phyloP scores from a whole-genome alignment of 2,113 vertebrate species.

The Suncus etruscus region DNA sequence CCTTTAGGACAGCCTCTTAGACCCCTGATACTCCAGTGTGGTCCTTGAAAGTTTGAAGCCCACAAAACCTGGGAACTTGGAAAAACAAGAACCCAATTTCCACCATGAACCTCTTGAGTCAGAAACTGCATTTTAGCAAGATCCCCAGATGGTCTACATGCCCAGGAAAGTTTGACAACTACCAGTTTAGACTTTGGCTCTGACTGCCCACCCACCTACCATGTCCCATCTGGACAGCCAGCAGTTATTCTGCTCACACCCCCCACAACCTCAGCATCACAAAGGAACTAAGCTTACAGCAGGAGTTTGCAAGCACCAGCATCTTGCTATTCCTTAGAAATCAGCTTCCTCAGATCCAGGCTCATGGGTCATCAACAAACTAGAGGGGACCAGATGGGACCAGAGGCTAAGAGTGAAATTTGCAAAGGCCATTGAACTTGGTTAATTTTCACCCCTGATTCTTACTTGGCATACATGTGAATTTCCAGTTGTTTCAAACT shows the following conservation, averaged over 20 bases:
- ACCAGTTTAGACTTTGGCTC: not conserved
- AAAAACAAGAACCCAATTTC: not conserved
- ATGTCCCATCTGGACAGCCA: not conserved
- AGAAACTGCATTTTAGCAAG: constrained; percentile 20
- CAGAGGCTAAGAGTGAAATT: not conserved
- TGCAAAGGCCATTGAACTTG: not conserved
- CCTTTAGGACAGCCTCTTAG: not conserved
- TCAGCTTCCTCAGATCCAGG: not conserved
- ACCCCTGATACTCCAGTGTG: not conserved
- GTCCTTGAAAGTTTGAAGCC: not conserved
- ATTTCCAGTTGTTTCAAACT: not conserved
- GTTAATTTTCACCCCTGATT: not conserved
- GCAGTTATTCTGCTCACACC: not conserved
- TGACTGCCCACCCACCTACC: not conserved
- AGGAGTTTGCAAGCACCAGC: not conserved
- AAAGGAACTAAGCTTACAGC: not conserved
- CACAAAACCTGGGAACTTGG: not conserved
- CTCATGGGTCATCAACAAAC: not conserved
- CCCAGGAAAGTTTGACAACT: not conserved
- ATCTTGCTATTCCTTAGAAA: not conserved
- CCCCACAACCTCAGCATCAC: not conserved
- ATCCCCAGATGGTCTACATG: not conserved
- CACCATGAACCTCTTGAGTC: not conserved
- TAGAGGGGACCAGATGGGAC: no score
- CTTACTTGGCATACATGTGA: not conserved